phyloP scores from a whole-genome alignment of 2,113 vertebrate species.

The Nothocercus nigrocapillus region DNA sequence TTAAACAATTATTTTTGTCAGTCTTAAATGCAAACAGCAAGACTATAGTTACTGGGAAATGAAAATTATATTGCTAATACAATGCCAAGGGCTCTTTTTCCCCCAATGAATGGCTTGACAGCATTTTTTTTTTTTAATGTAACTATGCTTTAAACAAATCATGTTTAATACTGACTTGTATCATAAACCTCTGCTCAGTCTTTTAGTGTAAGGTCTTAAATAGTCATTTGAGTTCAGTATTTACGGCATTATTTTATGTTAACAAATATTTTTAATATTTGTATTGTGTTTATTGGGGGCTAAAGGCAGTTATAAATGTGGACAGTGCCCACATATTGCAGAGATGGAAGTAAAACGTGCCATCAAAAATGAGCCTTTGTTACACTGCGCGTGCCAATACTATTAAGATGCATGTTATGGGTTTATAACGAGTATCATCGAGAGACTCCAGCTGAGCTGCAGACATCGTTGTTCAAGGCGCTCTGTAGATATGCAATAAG shows the following conservation, averaged over 20 bases:
- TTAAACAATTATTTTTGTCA: conserved; percentile 54
- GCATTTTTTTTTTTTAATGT: not conserved
- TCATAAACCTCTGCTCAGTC: conserved; percentile 23
- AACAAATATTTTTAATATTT: conserved; percentile 22
- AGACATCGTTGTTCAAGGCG: not conserved
- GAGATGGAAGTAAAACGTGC: not conserved
- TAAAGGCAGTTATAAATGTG: not conserved
- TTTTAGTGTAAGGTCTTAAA: conserved; percentile 21
- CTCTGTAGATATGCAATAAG: not conserved
- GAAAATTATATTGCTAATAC: conserved; percentile 50
- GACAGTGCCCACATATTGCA: not conserved
- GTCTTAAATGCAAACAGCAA: conserved; percentile 58
- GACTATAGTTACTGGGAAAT: conserved; percentile 35
- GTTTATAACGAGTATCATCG: not conserved
- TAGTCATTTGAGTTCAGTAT: not conserved
- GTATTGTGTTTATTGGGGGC: not conserved
- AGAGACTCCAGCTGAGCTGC: not conserved
- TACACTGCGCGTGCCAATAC: not conserved
- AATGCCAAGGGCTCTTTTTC: not conserved
- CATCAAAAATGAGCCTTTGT: not conserved
- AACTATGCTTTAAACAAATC: conserved; percentile 33
- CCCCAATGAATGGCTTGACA: conserved; percentile 1
- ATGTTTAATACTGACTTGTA: conserved; percentile 18
- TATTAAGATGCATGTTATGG: not conserved
- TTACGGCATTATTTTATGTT: not conserved